Base-by-base conservation (phyloP, 2,113 vertebrate species). In the Hucho hucho region DNA sequence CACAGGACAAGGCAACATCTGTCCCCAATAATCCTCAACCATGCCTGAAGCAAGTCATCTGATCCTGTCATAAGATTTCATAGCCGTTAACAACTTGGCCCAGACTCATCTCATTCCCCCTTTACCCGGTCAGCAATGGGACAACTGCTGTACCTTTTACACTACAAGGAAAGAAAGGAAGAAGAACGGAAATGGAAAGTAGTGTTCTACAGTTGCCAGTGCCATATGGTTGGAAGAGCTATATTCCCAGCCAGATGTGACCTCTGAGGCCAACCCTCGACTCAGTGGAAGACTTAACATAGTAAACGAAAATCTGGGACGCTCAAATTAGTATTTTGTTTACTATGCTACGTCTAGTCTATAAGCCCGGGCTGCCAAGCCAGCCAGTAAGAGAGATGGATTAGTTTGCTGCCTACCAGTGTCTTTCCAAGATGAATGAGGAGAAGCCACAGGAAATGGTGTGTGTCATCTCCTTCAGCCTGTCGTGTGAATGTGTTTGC, bases 171-270 rank as follows among this genome's bases (percentile, higher is more conserved):
- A 25, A 43, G 64, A 26, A 25, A 24, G 6, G 12, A 20, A 26
- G 53, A 68, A 5, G 2, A 1, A 43, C 66, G 13, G 22, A 37
- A 9, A 37, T 65, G 75, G 26, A 67, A 24, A 74, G 66, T 64
- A 47, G 26, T 69, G 49, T 73, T 56, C 20, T 29, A 13, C 26
- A 59, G 37, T 72, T 32, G 63, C 64, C 64, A 26, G 47, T 64
- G 69, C 58, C 85, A 80, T 84, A 75, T 87, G 85, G 76, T 75
- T 79, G 64, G 49, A 71, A 71, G 69, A 84, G 77, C 28, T 63
- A 49, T 70, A 74, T 76, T 77, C 78, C 66, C 70, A 70, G 68
- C 69, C 79, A 79, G 74, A 84, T 72, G 64, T 61, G 58, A 61
- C 58, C 28, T 6, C 65, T 3, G 3, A 25, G 61, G 61, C 22